Evolutionary conservation across 2,797 vertebrate species (phyloP).

Genomic region (Silurus lanzhouensis): DNA sequence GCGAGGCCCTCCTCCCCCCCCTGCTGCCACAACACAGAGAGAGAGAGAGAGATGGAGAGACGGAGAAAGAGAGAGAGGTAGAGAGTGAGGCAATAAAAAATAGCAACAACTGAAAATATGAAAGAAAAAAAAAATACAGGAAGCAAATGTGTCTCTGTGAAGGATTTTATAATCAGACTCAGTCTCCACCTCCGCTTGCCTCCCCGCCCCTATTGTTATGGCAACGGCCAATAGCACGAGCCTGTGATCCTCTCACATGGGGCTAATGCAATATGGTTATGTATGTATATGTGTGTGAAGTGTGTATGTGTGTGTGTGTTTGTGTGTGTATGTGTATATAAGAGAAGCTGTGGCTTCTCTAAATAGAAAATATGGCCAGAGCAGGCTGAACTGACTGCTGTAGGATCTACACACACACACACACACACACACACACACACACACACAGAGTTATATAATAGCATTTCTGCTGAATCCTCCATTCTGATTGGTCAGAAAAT

Average conservation of each 20-base stretch:
- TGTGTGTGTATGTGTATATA: slow-evolving; percentile 26
- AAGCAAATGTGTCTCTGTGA: slow-evolving; percentile 66
- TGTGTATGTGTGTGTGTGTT: slow-evolving; percentile 27
- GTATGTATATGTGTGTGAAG: slow-evolving; percentile 43
- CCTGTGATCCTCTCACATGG: slow-evolving; percentile 63
- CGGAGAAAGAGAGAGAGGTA: slow-evolving; percentile 35
- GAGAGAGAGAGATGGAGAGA: slow-evolving; percentile 28
- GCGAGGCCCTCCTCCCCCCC: slow-evolving; percentile 24
- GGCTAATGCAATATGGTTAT: slow-evolving; percentile 55
- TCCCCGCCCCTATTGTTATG: slow-evolving; percentile 74
- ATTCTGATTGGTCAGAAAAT: neutral
- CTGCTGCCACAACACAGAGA: slow-evolving; percentile 35
- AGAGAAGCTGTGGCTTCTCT: slow-evolving; percentile 32
- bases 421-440: slow-evolving; percentile 9
- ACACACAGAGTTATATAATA: slow-evolving; percentile 1
- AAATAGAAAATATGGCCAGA: slow-evolving; percentile 42
- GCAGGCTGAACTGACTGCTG: slow-evolving; percentile 8
- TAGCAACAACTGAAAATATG: slow-evolving; percentile 49
- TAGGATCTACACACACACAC: neutral
- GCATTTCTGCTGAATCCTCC: neutral
- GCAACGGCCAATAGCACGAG: slow-evolving; percentile 70
- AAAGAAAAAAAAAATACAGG: slow-evolving; percentile 57
- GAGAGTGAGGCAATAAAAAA: slow-evolving; percentile 9
- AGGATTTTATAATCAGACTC: slow-evolving; percentile 71
- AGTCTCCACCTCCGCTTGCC: slow-evolving; percentile 67